A percentile compares a stretch with the other conserved stretches of the same genome.
These are phyloP conservation scores for Lasioglossum malachurum DNA, from an alignment of 2,888 invertebrate species.

Conservation along the genomic window DNA sequence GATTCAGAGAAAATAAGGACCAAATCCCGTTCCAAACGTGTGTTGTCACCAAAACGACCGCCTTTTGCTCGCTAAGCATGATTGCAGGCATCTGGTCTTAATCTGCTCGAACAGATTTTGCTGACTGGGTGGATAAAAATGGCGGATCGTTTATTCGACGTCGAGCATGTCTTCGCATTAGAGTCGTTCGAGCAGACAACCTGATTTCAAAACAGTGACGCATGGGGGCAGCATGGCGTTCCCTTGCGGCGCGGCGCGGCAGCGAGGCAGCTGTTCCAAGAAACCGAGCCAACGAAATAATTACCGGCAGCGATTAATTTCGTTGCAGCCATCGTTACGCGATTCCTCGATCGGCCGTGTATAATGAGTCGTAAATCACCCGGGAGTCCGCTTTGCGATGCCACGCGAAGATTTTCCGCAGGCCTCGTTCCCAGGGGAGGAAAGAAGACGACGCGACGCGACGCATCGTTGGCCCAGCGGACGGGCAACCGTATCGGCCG, in stretches of 20 bases:
- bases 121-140: background rate
- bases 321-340: slow-evolving; percentile 51
- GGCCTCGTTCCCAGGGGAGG: slow-evolving; percentile 37
- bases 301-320: slow-evolving; percentile 56
- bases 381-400: slow-evolving; percentile 22
- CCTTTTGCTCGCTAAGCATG: too few relatives aligned
- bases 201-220: slow-evolving; percentile 13
- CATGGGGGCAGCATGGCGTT: background rate
- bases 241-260: background rate
- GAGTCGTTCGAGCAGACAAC: background rate
- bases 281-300: slow-evolving; percentile 49
- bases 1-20: too few relatives aligned
- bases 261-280: slow-evolving; percentile 24
- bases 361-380: slow-evolving; percentile 58
- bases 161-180: background rate
- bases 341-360: slow-evolving; percentile 48
- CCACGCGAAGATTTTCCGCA: slow-evolving; percentile 41
- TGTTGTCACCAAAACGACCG: too few relatives aligned
- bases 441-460: slow-evolving; percentile 1
- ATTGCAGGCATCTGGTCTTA: too few relatives aligned
- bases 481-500: slow-evolving; percentile 53
- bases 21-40: too few relatives aligned
- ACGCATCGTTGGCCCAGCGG: background rate
- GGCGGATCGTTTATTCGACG: background rate
- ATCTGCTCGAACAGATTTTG: too few relatives aligned